These are phyloP conservation scores for Protodeltote pygarga DNA, from an alignment of 2,888 invertebrate species.

Conservation along the genomic window DNA sequence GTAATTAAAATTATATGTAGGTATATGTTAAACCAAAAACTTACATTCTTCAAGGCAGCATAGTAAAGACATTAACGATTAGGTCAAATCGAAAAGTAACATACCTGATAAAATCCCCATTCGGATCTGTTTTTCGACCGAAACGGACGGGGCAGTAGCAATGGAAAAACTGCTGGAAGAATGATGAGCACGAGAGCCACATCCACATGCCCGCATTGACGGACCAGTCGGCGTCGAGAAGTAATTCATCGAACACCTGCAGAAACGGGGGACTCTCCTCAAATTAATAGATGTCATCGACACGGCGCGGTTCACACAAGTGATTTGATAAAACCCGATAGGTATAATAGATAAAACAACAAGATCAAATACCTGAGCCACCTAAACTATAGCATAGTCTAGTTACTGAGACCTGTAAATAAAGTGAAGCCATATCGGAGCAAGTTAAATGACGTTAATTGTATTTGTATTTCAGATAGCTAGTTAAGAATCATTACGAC, in stretches of 20 bases:
- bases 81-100: neutral
- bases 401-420: too few relatives aligned
- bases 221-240: slow-evolving; percentile 95
- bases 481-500: too few relatives aligned
- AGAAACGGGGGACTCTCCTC: slow-evolving; percentile 28
- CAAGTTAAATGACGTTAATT: too few relatives aligned
- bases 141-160: slow-evolving; percentile 94
- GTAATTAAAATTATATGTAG: slow-evolving; percentile 10
- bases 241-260: slow-evolving; percentile 93
- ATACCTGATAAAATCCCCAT: slow-evolving; percentile 94
- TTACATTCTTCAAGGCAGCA: slow-evolving; percentile 5
- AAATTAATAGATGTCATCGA: slow-evolving; percentile 31
- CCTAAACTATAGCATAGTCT: too few relatives aligned
- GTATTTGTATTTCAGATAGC: too few relatives aligned
- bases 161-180: slow-evolving; percentile 95
- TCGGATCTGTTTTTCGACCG: slow-evolving; percentile 94
- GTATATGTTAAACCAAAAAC: slow-evolving; percentile 2
- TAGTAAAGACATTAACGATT: slow-evolving; percentile 1
- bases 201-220: slow-evolving; percentile 96
- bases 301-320: slow-evolving; percentile 6
- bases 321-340: neutral
- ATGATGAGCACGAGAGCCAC: slow-evolving; percentile 95
- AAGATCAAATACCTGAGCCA: too few relatives aligned
- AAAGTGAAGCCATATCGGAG: too few relatives aligned
- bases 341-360: slow-evolving; percentile 3